Conservation (phyloP, 2,113 vertebrate genomes). For the Chroicocephalus ridibundus region DNA sequence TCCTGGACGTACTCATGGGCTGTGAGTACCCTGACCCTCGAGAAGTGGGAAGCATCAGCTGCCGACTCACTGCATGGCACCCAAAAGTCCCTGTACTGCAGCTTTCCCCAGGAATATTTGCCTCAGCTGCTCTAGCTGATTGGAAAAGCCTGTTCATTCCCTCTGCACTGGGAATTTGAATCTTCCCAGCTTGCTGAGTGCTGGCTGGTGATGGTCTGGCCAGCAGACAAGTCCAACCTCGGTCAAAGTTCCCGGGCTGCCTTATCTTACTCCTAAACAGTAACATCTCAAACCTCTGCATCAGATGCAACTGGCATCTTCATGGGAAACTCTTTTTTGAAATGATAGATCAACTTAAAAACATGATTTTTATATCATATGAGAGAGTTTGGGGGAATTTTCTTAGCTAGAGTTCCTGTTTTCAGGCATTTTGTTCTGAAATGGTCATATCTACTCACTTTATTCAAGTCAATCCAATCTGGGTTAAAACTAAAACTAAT, state of each 20-base stretch:
- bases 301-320: background rate
- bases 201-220: background rate
- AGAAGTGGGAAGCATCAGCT: background rate
- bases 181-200: background rate
- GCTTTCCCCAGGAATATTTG: background rate
- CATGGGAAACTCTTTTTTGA: background rate
- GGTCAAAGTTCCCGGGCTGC: background rate
- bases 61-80: background rate
- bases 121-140: background rate
- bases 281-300: background rate
- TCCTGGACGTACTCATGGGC: background rate
- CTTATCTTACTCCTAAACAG: background rate
- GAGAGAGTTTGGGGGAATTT: background rate
- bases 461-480: background rate
- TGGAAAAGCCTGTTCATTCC: background rate
- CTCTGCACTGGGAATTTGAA: background rate
- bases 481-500: constrained; percentile 27
- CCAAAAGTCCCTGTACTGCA: background rate
- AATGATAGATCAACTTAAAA: background rate
- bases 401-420: background rate
- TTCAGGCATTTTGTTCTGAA: background rate
- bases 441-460: background rate
- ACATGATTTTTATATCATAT: background rate
- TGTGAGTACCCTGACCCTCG: background rate
- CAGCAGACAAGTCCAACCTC: background rate